Evolutionary conservation across 2,113 vertebrate genomes (phyloP).

Genomic region (Dasyurus viverrinus): DNA sequence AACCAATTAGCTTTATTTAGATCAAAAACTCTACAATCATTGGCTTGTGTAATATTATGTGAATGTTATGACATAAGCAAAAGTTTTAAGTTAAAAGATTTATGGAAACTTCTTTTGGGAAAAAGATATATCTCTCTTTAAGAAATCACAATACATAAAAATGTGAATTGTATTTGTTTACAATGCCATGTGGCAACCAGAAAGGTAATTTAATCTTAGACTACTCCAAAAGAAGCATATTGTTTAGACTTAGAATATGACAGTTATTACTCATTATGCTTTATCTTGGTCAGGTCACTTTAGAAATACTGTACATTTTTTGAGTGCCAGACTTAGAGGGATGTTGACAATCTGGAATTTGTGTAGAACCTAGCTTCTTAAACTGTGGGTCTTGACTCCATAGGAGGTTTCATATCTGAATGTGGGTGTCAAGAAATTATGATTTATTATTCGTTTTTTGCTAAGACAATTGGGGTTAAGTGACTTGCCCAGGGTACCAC

Average conservation of each 20-base stretch:
- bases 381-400: too few species aligned
- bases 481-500: too few species aligned
- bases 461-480: too few species aligned
- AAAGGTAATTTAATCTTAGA: neutral
- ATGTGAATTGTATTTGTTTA: neutral
- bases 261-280: neutral
- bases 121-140: neutral
- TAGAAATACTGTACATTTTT: neutral
- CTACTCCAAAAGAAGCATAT: neutral
- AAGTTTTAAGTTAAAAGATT: neutral
- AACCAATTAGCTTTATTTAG: neutral
- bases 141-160: neutral
- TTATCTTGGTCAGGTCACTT: neutral
- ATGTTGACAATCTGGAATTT: neutral
- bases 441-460: too few species aligned
- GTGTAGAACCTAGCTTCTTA: neutral
- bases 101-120: neutral
- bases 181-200: neutral
- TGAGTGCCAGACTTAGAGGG: neutral
- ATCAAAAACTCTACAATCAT: neutral
- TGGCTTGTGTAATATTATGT: neutral
- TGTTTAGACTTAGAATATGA: neutral
- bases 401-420: too few species aligned
- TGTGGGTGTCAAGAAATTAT: too few species aligned
- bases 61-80: neutral